These are phyloP conservation scores for Sussaba pulchella DNA, from an alignment of 2,888 invertebrate genomes.

Conservation along the genomic window DNA sequence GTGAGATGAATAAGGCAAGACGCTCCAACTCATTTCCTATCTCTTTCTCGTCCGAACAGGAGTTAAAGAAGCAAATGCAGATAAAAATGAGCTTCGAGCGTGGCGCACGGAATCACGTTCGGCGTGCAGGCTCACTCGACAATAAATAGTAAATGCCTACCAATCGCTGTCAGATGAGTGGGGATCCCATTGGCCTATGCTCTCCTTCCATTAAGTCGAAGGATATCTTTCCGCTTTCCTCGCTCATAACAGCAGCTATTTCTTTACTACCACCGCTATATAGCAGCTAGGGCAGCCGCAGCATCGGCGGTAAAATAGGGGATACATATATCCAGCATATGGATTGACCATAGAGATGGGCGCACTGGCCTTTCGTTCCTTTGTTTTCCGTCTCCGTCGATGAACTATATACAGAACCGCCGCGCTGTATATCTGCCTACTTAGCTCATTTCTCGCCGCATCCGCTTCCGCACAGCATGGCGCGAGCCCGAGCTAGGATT, in stretches of 20 bases:
- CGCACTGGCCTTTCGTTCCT: slow-evolving; percentile 49
- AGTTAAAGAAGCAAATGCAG: slow-evolving; percentile 53
- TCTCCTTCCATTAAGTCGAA: slow-evolving; percentile 69
- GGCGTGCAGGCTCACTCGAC: slow-evolving; percentile 66
- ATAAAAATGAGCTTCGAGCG: slow-evolving; percentile 61
- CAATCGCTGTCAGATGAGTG: slow-evolving; percentile 71
- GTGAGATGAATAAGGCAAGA: slow-evolving; percentile 38
- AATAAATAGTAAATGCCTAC: slow-evolving; percentile 70
- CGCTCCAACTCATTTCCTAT: slow-evolving; percentile 45
- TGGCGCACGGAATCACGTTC: slow-evolving; percentile 72
- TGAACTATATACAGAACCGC: background rate
- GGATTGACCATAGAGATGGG: slow-evolving; percentile 50
- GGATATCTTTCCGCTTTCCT: slow-evolving; percentile 65
- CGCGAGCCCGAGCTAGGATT: slow-evolving; percentile 48
- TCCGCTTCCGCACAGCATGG: slow-evolving; percentile 63
- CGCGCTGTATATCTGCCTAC: background rate
- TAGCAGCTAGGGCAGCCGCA: background rate
- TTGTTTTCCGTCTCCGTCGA: slow-evolving; percentile 51
- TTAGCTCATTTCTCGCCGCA: slow-evolving; percentile 53
- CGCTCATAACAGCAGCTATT: slow-evolving; percentile 61
- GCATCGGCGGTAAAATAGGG: background rate
- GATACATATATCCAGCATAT: slow-evolving; percentile 34
- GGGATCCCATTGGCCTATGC: slow-evolving; percentile 71
- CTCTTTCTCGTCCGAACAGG: slow-evolving; percentile 49
- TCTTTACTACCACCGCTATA: slow-evolving; percentile 9